Percentiles rank a stretch among this genome's conserved stretches.
These are phyloP conservation scores for Eudasyphora cyanicolor DNA, from an alignment of 2,888 invertebrate genomes.

Conservation along the genomic window DNA sequence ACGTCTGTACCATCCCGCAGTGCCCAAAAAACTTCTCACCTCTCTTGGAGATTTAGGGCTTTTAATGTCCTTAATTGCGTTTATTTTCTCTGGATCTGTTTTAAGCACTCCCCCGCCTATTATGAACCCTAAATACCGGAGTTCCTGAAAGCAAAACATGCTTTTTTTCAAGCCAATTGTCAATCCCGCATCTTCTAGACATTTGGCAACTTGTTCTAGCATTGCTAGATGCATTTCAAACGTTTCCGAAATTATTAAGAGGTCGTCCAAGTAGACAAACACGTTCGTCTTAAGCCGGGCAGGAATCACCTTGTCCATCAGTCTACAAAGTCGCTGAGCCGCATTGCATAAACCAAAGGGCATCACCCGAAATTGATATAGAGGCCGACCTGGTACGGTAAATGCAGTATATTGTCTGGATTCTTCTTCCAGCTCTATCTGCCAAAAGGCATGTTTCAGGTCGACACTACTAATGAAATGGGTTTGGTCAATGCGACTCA, in stretches of 20 bases:
- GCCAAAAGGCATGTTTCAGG: neutral
- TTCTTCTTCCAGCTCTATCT: slow-evolving; percentile 20
- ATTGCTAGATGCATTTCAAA: neutral
- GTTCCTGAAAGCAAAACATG: too few relatives aligned
- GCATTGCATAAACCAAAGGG: too few relatives aligned
- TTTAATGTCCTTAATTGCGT: too few relatives aligned
- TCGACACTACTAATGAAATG: slow-evolving; percentile 6
- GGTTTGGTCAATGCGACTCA: neutral
- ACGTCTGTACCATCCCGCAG: too few relatives aligned
- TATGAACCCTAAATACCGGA: too few relatives aligned
- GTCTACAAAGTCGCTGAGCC: too few relatives aligned
- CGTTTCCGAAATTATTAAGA: neutral
- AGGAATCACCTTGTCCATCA: slow-evolving; percentile 4
- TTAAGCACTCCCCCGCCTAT: too few relatives aligned
- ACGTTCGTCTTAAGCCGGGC: slow-evolving; percentile 7
- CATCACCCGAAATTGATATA: too few relatives aligned
- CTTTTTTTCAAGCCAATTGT: neutral
- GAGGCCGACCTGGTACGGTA: too few relatives aligned
- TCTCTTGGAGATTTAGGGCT: too few relatives aligned
- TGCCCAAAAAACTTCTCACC: too few relatives aligned
- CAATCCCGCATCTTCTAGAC: neutral
- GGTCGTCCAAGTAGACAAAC: neutral
- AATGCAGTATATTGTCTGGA: slow-evolving; percentile 7
- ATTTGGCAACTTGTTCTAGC: neutral
- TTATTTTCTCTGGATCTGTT: too few relatives aligned